Percentiles rank a stretch among this genome's conserved stretches.
Evolutionary conservation across 2,113 vertebrate genomes (phyloP).

Genomic region (Equus quagga): DNA sequence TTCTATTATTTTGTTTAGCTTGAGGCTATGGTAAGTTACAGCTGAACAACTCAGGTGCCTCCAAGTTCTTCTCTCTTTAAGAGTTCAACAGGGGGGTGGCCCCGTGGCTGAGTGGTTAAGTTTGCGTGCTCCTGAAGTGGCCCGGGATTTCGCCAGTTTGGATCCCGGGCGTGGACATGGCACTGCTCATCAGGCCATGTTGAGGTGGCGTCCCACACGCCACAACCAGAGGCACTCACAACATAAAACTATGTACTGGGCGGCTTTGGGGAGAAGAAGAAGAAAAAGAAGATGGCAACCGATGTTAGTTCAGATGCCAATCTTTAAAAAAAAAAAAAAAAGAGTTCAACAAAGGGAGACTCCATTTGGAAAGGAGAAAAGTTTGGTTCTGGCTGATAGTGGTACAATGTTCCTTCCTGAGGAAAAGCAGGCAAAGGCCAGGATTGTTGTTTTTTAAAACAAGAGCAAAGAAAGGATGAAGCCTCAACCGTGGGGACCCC

Average conservation of each 20-base stretch:
- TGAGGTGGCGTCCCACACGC: no score
- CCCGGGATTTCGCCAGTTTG: no score
- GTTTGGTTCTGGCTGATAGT: background rate
- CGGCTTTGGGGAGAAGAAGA: no score
- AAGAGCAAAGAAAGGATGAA: background rate
- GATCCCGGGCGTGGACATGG: no score
- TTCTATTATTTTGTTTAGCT: slow-evolving; percentile 9
- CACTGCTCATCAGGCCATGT: no score
- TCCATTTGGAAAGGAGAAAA: background rate
- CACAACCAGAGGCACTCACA: no score
- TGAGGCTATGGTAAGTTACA: background rate
- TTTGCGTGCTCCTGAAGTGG: no score
- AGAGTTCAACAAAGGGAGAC: background rate
- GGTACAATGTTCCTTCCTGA: background rate
- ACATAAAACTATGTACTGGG: no score
- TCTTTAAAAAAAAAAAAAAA: no score
- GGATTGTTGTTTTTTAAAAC: background rate
- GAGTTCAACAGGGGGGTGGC: background rate
- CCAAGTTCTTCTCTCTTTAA: background rate
- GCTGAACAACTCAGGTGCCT: background rate
- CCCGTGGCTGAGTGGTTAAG: no score
- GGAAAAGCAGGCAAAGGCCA: background rate
- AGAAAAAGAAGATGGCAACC: no score
- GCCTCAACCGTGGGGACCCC: background rate
- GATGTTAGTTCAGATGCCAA: no score